Evolutionary conservation across 2,888 invertebrate species (phyloP).

Genomic region (Teleiodes luculella): DNA sequence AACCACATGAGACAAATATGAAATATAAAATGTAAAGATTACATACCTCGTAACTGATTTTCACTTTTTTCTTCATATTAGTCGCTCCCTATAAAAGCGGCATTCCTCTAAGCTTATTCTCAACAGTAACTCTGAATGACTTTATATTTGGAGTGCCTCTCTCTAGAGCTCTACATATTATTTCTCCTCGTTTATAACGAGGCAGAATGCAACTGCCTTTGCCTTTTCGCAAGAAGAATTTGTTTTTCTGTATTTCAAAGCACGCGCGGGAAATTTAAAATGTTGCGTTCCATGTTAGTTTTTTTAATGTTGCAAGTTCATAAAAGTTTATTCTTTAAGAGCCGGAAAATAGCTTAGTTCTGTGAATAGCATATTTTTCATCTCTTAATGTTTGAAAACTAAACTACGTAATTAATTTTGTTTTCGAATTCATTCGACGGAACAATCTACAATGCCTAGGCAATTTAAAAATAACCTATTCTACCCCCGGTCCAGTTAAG

Average conservation of each 20-base stretch:
- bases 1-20: not conserved
- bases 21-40: no score
- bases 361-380: no score
- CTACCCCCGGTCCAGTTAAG: constrained; percentile 1
- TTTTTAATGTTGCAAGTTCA: not conserved
- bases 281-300: not conserved
- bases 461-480: constrained; percentile 4
- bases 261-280: constrained; percentile 10
- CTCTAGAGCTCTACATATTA: constrained; percentile 11
- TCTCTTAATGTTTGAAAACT: no score
- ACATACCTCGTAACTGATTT: no score
- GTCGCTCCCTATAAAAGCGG: not conserved
- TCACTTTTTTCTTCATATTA: not conserved
- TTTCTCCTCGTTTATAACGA: constrained; percentile 16
- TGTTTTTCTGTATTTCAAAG: constrained; percentile 6
- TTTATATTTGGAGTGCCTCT: constrained; percentile 16
- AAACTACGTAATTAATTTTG: no score
- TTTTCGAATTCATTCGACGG: no score
- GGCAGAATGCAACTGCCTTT: constrained; percentile 13
- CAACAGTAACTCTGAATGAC: constrained; percentile 17
- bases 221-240: constrained; percentile 8
- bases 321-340: not conserved
- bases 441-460: not conserved
- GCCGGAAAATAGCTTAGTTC: no score
- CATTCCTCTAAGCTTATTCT: constrained; percentile 3